Conservation (phyloP, 2,797 vertebrate genomes). For the Ctenopoma multispine region DNA sequence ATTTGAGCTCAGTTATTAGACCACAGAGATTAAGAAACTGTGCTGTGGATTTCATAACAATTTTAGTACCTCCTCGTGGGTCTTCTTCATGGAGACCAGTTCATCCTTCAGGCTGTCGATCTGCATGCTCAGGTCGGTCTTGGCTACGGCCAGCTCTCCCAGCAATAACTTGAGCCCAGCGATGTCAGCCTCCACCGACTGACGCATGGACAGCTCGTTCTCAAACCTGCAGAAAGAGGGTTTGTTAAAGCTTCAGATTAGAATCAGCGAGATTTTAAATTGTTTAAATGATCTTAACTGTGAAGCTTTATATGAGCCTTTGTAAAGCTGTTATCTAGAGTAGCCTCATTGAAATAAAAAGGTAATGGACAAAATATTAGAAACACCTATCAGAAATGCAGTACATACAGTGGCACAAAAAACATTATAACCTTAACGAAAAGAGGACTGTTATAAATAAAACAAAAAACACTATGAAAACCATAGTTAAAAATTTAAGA, state of each 20-base stretch:
- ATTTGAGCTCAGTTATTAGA: not conserved
- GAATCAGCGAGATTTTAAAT: too few relatives aligned
- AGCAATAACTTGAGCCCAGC: conserved; percentile 72
- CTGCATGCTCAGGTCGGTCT: conserved; percentile 76
- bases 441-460: too few relatives aligned
- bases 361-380: too few relatives aligned
- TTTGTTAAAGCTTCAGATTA: not conserved
- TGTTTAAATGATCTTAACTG: too few relatives aligned
- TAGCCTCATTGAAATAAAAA: too few relatives aligned
- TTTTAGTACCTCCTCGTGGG: conserved; percentile 76
- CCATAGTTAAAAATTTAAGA: too few relatives aligned
- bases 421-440: too few relatives aligned
- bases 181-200: conserved; percentile 81
- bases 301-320: not conserved
- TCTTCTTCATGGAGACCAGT: conserved; percentile 72
- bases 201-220: conserved; percentile 76
- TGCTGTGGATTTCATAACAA: not conserved
- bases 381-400: too few relatives aligned
- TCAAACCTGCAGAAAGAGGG: conserved; percentile 68
- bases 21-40: too few relatives aligned
- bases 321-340: not conserved
- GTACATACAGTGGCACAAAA: not conserved
- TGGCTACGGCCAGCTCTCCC: conserved; percentile 66
- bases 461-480: too few relatives aligned
- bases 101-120: conserved; percentile 75